phyloP scores from a whole-genome alignment of 2,797 vertebrate species.

The Centropyge bicolor region DNA sequence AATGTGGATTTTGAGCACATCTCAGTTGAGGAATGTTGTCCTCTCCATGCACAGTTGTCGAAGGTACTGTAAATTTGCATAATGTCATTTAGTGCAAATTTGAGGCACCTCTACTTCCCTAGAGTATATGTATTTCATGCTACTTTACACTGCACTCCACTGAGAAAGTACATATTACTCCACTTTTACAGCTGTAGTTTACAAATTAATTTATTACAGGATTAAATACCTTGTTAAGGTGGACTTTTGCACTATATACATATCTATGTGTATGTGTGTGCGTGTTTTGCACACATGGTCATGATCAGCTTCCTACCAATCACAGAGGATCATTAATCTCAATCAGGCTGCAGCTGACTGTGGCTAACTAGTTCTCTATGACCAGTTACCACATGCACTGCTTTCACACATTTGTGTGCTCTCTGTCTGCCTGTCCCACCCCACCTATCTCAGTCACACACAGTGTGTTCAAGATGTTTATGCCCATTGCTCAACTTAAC shows the following conservation, averaged over 20 bases:
- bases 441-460: neutral
- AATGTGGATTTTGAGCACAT: too few species aligned
- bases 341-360: slow-evolving; percentile 22
- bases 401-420: neutral
- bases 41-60: too few species aligned
- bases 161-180: too few species aligned
- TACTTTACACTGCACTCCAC: too few species aligned
- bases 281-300: neutral
- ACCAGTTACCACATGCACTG: slow-evolving; percentile 1
- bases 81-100: too few species aligned
- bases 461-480: neutral
- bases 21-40: too few species aligned
- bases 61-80: too few species aligned
- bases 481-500: neutral
- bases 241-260: neutral
- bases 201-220: too few species aligned
- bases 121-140: too few species aligned
- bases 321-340: slow-evolving; percentile 44
- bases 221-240: neutral
- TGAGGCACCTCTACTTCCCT: too few species aligned
- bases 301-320: neutral
- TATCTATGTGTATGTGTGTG: too few species aligned
- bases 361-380: slow-evolving; percentile 15
- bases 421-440: neutral
- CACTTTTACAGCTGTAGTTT: too few species aligned